Evolutionary conservation across 1,140 invertebrate species (phyloP).

Genomic region (Calephelis nemesis): DNA sequence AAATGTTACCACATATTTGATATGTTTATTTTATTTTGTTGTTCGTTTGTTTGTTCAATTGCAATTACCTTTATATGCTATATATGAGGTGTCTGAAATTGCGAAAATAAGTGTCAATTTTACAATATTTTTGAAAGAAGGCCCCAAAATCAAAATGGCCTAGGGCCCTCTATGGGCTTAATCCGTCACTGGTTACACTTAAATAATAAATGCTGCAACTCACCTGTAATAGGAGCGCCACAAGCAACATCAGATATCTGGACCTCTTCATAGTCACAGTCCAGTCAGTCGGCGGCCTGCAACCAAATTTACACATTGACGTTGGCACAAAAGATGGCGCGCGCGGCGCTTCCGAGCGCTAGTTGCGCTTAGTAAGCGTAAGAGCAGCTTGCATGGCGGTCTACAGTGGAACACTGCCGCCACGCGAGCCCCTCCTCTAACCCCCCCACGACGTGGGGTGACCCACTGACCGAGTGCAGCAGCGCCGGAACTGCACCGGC

Average conservation of each 20-base stretch:
- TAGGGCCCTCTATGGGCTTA: too few relatives aligned
- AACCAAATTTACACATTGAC: conserved; percentile 63
- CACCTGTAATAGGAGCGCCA: conserved; percentile 68
- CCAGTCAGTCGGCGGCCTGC: conserved; percentile 63
- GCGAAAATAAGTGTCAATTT: too few relatives aligned
- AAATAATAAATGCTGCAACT: conserved; percentile 30
- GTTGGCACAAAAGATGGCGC: conserved; percentile 46
- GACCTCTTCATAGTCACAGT: conserved; percentile 72
- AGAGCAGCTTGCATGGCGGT: conserved; percentile 38
- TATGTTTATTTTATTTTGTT: too few relatives aligned
- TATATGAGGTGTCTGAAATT: too few relatives aligned
- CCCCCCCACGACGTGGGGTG: conserved; percentile 41
- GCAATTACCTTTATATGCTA: too few relatives aligned
- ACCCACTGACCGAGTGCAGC: conserved; percentile 73
- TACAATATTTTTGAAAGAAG: too few relatives aligned
- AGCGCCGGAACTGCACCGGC: conserved; percentile 68
- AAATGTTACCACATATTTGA: too few relatives aligned
- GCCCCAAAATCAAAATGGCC: too few relatives aligned
- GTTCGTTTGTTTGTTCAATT: too few relatives aligned
- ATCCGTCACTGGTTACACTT: not conserved
- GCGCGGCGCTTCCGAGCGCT: conserved; percentile 44
- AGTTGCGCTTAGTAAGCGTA: conserved; percentile 36
- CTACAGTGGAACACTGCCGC: conserved; percentile 36
- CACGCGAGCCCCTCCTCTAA: conserved; percentile 26
- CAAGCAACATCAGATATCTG: conserved; percentile 60